Evolutionary conservation across 2,888 invertebrate species (phyloP).

Genomic region (Calliopum simillimum): DNA sequence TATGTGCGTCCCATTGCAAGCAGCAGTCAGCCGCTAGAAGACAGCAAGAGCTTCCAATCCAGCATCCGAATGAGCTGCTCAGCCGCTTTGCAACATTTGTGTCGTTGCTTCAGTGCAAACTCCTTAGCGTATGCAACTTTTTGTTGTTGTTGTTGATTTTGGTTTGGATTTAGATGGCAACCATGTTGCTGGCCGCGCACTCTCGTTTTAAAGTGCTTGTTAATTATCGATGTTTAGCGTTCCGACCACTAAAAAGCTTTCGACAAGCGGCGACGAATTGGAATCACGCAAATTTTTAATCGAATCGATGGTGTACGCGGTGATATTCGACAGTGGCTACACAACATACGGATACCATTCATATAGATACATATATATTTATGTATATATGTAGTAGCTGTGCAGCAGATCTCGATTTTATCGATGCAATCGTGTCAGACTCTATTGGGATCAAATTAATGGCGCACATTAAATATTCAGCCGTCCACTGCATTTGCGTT

Average conservation of each 20-base stretch:
- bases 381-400: background rate
- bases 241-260: conserved; percentile 22
- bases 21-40: background rate
- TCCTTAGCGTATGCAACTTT: background rate
- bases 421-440: conserved; percentile 49
- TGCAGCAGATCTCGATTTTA: conserved; percentile 44
- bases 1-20: conserved; percentile 41
- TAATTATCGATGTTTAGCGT: conserved; percentile 25
- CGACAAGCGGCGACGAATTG: conserved; percentile 25
- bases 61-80: background rate
- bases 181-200: conserved; percentile 12
- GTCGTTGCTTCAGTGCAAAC: background rate
- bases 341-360: too few species aligned
- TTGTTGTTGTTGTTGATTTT: conserved; percentile 17
- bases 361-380: background rate
- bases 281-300: conserved; percentile 48
- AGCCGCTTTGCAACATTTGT: too few species aligned
- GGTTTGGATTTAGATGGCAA: conserved; percentile 17
- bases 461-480: conserved; percentile 27
- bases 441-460: conserved; percentile 47
- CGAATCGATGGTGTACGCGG: background rate
- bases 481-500: background rate
- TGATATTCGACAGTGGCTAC: too few species aligned
- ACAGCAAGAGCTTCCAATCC: background rate
- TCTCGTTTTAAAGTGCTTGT: conserved; percentile 21